A percentile compares a stretch with the other conserved stretches of the same genome.
Evolutionary conservation across 2,797 vertebrate genomes (phyloP).

Genomic region (Periophthalmus magnuspinnatus): DNA sequence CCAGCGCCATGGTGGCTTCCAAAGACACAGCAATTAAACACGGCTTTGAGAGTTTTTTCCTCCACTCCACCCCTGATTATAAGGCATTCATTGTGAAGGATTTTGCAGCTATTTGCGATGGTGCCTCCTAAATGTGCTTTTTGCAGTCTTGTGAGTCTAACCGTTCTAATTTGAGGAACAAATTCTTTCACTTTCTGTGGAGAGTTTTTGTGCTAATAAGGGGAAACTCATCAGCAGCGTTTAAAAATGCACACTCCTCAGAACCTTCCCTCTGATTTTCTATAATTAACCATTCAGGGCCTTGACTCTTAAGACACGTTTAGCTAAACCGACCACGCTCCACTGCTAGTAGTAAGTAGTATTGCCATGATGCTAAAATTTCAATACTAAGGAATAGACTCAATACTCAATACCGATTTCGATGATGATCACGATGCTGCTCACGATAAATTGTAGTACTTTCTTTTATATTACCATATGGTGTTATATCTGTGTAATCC

Average conservation of each 20-base stretch:
- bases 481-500: no score
- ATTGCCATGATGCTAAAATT: neutral
- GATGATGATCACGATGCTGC: no score
- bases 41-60: slow-evolving; percentile 73
- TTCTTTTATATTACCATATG: no score
- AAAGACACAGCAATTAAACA: slow-evolving; percentile 72
- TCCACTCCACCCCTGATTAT: slow-evolving; percentile 74
- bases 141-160: slow-evolving; percentile 30
- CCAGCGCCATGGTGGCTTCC: slow-evolving; percentile 56
- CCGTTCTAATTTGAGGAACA: slow-evolving; percentile 55
- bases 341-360: neutral
- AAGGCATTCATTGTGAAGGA: slow-evolving; percentile 59
- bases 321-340: slow-evolving; percentile 44
- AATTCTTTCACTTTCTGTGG: slow-evolving; percentile 53
- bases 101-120: slow-evolving; percentile 62
- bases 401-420: no score
- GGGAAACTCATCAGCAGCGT: slow-evolving; percentile 57
- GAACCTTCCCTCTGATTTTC: slow-evolving; percentile 65
- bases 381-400: no score
- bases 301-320: slow-evolving; percentile 70
- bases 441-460: no score
- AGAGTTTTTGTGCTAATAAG: slow-evolving; percentile 58
- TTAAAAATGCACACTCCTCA: slow-evolving; percentile 57
- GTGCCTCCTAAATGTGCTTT: slow-evolving; percentile 51
- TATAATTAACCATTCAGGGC: slow-evolving; percentile 70